Base-by-base conservation (phyloP, 2,113 vertebrate species). In the Xyliphius kryptos region DNA sequence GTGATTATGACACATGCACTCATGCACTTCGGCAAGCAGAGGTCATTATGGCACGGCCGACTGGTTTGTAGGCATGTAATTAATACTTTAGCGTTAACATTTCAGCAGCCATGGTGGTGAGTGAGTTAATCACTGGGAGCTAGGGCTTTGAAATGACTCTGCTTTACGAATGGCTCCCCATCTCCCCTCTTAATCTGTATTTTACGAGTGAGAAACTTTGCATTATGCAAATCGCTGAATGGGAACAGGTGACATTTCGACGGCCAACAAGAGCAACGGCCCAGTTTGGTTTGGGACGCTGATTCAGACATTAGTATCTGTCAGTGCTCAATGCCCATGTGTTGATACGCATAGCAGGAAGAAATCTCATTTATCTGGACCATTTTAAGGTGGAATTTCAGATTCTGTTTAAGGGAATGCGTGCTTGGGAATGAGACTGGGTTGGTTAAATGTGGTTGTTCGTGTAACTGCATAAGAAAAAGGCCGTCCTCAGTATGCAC, bases 171-270 rank as follows among this genome's bases (percentile, higher is more conserved):
- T 95, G 93, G 90, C 90, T 93, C 90, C 85, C 84, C 87, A 83
- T 89, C 92, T 93, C 89, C 89, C 87, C 80, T 90, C 92, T 94
- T 98, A 97, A 98, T 98, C 94, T 94, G 95, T 94, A 96, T 93
- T 96, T 97, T 98, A 95, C 95, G 92, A 97, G 90, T 99, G 93
- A 99, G 93, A 92, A 94, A 92, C 91, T 99, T 99, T 95, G 94
- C 93, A 99, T 99, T 99, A 99, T 97, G 95, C 95, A 98, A 98
- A 98, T 97, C 96, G 94, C 82, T 97, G 93, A 92, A 91, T 92
- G 92, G 94, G 94, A 98, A 97, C 96, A 97, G 95, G 94, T 99
- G 96, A 99, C 96, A 99, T 99, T 99, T 98, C 92, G 95, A 91
- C 90, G 89, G 87, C 87, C 89, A 92, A 89, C 90, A 88, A 80